Evolutionary conservation across 92 coral and sea anemone genomes (phyloP).

Genomic region (Pocillopora meandrina): DNA sequence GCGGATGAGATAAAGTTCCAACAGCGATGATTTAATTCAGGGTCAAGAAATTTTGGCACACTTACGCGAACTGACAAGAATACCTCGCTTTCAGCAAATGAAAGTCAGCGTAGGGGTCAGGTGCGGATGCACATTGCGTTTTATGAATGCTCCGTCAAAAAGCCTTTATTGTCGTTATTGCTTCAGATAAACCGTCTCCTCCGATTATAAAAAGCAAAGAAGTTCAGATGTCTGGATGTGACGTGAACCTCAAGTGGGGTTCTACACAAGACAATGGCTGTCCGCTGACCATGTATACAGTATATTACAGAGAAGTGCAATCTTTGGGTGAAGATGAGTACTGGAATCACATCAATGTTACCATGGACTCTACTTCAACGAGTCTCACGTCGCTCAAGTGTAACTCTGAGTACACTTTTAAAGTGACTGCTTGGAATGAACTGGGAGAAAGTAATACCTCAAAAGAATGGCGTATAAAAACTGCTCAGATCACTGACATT

Average conservation of each 20-base stretch:
- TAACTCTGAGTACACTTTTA: background rate
- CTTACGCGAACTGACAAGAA: too few species aligned
- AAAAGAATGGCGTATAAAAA: background rate
- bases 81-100: too few species aligned
- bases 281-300: background rate
- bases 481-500: background rate
- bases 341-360: background rate
- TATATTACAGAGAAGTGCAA: background rate
- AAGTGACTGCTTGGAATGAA: constrained; percentile 4
- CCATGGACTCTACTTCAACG: background rate
- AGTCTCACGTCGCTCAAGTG: background rate
- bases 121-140: too few species aligned
- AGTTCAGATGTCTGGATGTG: background rate
- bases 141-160: too few species aligned
- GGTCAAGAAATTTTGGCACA: too few species aligned
- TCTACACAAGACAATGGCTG: background rate
- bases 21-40: too few species aligned
- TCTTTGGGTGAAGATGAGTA: background rate
- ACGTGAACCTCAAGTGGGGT: background rate
- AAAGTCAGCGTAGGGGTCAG: too few species aligned
- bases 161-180: background rate
- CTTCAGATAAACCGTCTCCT: background rate
- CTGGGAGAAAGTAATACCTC: constrained; percentile 1
- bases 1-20: too few species aligned
- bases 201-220: background rate